Evolutionary conservation across 2,888 invertebrate species (phyloP).

Genomic region (Phalangium opilio): DNA sequence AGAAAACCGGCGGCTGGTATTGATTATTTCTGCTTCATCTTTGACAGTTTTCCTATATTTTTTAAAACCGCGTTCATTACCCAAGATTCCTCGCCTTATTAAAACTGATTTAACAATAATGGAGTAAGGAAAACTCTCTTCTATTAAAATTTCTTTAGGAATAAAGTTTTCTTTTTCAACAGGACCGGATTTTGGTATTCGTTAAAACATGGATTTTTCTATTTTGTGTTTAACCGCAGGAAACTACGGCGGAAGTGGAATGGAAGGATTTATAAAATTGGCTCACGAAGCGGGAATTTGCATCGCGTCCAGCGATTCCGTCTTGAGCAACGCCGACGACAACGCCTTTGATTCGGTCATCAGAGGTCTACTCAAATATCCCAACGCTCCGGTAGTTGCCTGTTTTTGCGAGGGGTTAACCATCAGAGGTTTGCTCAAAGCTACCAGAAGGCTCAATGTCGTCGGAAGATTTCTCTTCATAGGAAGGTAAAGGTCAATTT

Average conservation of each 20-base stretch:
- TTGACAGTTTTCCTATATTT: no score
- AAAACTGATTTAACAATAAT: no score
- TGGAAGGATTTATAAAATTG: conserved; percentile 54
- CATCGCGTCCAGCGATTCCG: conserved; percentile 50
- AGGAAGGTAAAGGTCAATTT: conserved; percentile 45
- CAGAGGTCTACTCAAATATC: conserved; percentile 39
- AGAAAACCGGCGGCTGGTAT: no score
- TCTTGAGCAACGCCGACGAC: conserved; percentile 43
- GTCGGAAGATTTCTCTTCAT: conserved; percentile 46
- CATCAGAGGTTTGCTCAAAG: conserved; percentile 46
- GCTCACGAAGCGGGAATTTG: conserved; percentile 51
- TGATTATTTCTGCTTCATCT: no score
- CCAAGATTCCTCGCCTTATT: no score
- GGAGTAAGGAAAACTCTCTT: no score
- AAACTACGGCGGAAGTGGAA: conserved; percentile 59
- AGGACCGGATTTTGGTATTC: no score
- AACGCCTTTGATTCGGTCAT: conserved; percentile 39
- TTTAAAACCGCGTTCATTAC: no score
- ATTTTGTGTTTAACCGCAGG: conserved; percentile 38
- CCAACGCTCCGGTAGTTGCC: conserved; percentile 45
- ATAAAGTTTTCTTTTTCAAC: no score
- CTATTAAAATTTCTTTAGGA: no score
- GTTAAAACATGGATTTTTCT: no score
- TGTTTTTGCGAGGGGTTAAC: conserved; percentile 67
- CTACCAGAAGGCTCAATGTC: conserved; percentile 41